Evolutionary conservation across 1,140 invertebrate genomes (phyloP), one percentile per base, ranked within the genome.

Genomic region (Oncopeltus fasciatus): DNA sequence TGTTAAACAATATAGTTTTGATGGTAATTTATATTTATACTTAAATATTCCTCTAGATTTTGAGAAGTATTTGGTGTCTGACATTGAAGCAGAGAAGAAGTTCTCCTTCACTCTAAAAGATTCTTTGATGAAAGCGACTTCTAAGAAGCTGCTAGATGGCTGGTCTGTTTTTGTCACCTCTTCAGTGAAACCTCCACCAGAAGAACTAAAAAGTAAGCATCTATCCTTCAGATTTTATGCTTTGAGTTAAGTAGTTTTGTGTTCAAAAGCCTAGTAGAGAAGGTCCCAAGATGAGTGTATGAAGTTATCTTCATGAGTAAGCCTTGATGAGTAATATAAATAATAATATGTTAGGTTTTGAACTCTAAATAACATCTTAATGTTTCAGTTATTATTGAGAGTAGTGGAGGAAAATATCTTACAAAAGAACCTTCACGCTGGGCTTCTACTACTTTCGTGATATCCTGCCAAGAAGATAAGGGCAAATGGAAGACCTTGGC

Each of bases 141-240:
- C 67, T 0, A 64, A 68, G 3, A 72, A 67, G 63, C 62, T 79
- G 1, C 62, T 78, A 0, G 64, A 69, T 5, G 74, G 72, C 2
- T 74, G 71, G 33, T 71, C 65, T 4, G 62, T 79, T 29, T 53
- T 75, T 2, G 59, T 76, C 11, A 77, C 76, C 4, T 70, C 76
- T n/a, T 72, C 70, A n/a, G 69, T 78, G 0, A 60, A 66, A 21
- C 71, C 68, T 46, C 71, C 73, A 5, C 72, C 73, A 56, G n/a
- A 66, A 11, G 76, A 78, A 64, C 67, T 78, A 28, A 76, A 77
- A 73, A 72, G 76, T 77, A 67, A 67, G 57, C 24, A 64, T 49
- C n/a, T n/a, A 46, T 31, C 26, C 14, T 60, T 51, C n/a, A n/a
- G n/a, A n/a, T n/a, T n/a, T n/a, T n/a, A n/a, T n/a, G n/a, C n/a